phyloP scores from a whole-genome alignment of 2,113 vertebrate genomes.

The Peromyscus californicus region DNA sequence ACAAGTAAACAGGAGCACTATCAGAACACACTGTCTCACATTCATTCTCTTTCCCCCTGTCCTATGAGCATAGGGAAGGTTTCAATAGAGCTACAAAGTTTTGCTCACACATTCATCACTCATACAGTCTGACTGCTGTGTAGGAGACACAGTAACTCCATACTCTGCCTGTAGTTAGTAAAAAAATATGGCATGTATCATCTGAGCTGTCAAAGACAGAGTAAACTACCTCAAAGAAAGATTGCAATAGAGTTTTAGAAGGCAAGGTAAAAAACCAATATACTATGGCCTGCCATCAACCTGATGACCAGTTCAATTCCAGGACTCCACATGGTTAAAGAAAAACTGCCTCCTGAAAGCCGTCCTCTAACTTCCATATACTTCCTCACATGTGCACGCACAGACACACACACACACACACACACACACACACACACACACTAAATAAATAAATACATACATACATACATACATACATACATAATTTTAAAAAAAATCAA shows the following conservation, averaged over 20 bases:
- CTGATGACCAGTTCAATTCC: neutral
- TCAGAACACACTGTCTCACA: neutral
- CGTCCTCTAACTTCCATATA: neutral
- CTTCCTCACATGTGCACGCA: neutral
- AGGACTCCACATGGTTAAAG: neutral
- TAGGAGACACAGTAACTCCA: neutral
- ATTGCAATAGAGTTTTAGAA: neutral
- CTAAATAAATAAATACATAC: too few relatives aligned
- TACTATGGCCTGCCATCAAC: neutral
- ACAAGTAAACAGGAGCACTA: neutral
- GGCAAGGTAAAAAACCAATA: neutral
- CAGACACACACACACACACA: neutral
- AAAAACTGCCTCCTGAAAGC: neutral
- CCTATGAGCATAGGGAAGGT: neutral
- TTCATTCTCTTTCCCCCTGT: neutral
- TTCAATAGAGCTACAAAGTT: neutral
- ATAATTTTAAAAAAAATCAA: neutral
- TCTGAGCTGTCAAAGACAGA: neutral
- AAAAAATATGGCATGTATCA: neutral
- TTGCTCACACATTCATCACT: neutral
- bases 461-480: neutral
- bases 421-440: too few relatives aligned
- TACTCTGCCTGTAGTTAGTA: neutral
- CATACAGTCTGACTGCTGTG: neutral
- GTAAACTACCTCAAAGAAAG: neutral